phyloP scores from a whole-genome alignment of 2,113 vertebrate species.

The Cyphomyrus discorhynchus region DNA sequence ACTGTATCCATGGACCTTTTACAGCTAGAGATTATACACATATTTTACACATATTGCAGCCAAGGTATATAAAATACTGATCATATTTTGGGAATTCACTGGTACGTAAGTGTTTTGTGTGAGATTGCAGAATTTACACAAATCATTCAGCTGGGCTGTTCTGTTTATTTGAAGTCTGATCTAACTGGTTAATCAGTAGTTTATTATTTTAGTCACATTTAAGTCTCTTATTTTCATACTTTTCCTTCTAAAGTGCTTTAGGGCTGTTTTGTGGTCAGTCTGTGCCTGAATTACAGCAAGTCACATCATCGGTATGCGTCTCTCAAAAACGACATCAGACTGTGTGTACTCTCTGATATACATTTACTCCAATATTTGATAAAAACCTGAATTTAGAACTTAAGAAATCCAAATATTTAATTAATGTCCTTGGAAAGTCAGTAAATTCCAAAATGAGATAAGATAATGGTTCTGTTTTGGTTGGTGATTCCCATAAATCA shows the following conservation, averaged over 20 bases:
- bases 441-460: background rate
- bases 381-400: background rate
- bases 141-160: background rate
- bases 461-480: background rate
- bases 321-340: background rate
- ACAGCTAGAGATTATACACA: background rate
- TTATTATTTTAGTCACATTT: background rate
- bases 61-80: background rate
- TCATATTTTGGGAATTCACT: background rate
- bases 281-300: background rate
- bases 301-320: background rate
- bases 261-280: background rate
- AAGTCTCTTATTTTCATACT: background rate
- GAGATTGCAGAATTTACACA: background rate
- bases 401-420: background rate
- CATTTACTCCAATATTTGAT: background rate
- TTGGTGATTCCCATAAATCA: background rate
- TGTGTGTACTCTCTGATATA: background rate
- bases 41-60: background rate
- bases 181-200: background rate
- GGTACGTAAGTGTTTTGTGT: background rate
- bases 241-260: background rate
- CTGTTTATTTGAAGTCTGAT: background rate
- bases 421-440: background rate
- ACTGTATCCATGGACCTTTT: background rate